Base-by-base conservation (phyloP, 1,140 invertebrate genomes). In the Habropoda laboriosa region DNA sequence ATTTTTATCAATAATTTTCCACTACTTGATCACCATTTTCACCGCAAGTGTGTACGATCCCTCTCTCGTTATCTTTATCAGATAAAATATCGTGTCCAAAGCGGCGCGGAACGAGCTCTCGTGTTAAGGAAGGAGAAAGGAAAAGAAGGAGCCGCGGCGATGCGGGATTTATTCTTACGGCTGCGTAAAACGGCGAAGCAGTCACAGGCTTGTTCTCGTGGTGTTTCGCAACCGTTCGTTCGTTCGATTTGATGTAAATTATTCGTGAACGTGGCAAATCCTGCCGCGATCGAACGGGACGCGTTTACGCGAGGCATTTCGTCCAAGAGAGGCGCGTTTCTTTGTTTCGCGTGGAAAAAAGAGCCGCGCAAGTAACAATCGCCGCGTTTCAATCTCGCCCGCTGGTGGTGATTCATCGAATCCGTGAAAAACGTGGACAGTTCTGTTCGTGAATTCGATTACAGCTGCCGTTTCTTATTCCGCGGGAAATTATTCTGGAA, bases 171-270 rank as follows among this genome's bases (percentile, higher is more conserved):
- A 42, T 66, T 55, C 72, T 66, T 55, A 12, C 1, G 27, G 21
- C 42, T 38, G 6, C 18, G 30, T 16, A 16, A 60, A 57, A 45
- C 13, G 13, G 18, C 6, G 51, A 71, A 47, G 64, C 49, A 53
- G 53, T 64, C n/a, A 42, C 35, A 30, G 16, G 18, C 60, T n/a
- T n/a, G 51, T 66, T 64, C 47, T 24, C 32, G 10, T 21, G 5
- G 18, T n/a, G 57, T 75, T 24, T 64, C 27, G 58, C 49, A 75
- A 75, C 12, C 47, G 35, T 35, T 63, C 61, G 51, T 40, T 24
- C 30, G 4, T 66, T 66, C 60, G 60, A 66, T 75, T 75, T 42
- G 72, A 64, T 75, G 72, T 66, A 75, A 75, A 66, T 66, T 75
- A 66, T 66, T 40, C 35, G 0, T 30, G 58, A 51, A 60, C 35